phyloP scores from a whole-genome alignment of 2,113 vertebrate genomes.

The Misgurnus mizolepis region DNA sequence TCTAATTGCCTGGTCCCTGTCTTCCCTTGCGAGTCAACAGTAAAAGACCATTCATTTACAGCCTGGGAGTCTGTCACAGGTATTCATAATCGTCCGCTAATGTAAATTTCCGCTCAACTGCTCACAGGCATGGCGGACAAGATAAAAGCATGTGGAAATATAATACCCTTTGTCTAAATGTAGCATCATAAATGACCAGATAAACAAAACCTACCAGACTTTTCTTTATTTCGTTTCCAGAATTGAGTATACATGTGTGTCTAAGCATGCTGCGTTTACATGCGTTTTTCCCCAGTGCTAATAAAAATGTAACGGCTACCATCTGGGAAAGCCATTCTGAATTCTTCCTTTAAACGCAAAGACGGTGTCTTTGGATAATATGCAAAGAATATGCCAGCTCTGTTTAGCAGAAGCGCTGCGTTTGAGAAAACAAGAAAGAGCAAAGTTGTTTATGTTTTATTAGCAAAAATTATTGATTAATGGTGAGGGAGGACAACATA shows the following conservation, averaged over 20 bases:
- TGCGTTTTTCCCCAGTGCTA: slow-evolving; percentile 62
- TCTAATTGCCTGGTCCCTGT: slow-evolving; percentile 79
- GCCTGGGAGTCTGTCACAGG: slow-evolving; percentile 80
- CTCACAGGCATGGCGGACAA: slow-evolving; percentile 72
- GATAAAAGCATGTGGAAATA: slow-evolving; percentile 77
- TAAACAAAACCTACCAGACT: slow-evolving; percentile 77
- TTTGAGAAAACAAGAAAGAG: too few relatives aligned
- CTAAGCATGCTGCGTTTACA: slow-evolving; percentile 66
- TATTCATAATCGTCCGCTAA: slow-evolving; percentile 80
- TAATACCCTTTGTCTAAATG: slow-evolving; percentile 73
- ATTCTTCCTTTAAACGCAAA: slow-evolving; percentile 65
- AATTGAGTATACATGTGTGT: slow-evolving; percentile 50
- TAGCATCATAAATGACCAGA: slow-evolving; percentile 74
- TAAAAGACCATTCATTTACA: slow-evolving; percentile 77
- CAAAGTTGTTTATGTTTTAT: slow-evolving; percentile 74
- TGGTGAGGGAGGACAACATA: slow-evolving; percentile 63
- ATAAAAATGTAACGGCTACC: slow-evolving; percentile 66
- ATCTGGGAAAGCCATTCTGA: slow-evolving; percentile 66
- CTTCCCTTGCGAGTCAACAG: slow-evolving; percentile 74
- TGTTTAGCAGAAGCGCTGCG: too few relatives aligned
- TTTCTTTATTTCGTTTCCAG: slow-evolving; percentile 65
- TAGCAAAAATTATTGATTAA: slow-evolving; percentile 68
- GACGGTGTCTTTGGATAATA: slow-evolving; percentile 49
- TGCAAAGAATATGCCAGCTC: slow-evolving; percentile 3
- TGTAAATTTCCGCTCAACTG: slow-evolving; percentile 74